Evolutionary conservation across 2,113 vertebrate genomes (phyloP).

Genomic region (Scolopax mira): DNA sequence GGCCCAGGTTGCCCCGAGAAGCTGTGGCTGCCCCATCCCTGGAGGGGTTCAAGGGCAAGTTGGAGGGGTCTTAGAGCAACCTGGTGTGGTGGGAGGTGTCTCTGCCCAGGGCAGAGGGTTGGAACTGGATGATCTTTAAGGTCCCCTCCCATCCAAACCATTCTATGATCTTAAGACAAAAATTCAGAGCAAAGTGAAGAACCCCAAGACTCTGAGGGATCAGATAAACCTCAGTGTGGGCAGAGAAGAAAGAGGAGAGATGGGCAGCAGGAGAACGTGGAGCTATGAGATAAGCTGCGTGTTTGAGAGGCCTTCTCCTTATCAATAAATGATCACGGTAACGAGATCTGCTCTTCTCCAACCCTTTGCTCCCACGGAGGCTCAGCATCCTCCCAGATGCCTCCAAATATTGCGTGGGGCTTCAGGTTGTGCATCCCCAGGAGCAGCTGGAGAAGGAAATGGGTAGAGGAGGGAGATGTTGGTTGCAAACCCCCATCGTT

Average conservation of each 20-base stretch:
- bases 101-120: no score
- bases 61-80: no score
- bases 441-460: not conserved
- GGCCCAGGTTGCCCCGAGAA: no score
- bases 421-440: not conserved
- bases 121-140: no score
- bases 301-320: accelerated
- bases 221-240: accelerated
- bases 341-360: not conserved
- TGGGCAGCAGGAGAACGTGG: accelerated
- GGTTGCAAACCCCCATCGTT: not conserved
- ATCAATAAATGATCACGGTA: not conserved
- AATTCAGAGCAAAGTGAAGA: not conserved
- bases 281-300: not conserved
- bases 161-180: not conserved
- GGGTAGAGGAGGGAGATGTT: not conserved
- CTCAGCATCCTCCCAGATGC: accelerated
- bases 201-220: not conserved
- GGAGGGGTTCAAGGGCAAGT: no score
- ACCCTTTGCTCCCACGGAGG: not conserved
- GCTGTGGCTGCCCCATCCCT: no score
- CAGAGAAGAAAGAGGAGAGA: not conserved
- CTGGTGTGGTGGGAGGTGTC: no score
- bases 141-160: no score
- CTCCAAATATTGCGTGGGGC: not conserved